Conservation (phyloP, 2,797 vertebrate species). For the Sebastes diaconus region DNA sequence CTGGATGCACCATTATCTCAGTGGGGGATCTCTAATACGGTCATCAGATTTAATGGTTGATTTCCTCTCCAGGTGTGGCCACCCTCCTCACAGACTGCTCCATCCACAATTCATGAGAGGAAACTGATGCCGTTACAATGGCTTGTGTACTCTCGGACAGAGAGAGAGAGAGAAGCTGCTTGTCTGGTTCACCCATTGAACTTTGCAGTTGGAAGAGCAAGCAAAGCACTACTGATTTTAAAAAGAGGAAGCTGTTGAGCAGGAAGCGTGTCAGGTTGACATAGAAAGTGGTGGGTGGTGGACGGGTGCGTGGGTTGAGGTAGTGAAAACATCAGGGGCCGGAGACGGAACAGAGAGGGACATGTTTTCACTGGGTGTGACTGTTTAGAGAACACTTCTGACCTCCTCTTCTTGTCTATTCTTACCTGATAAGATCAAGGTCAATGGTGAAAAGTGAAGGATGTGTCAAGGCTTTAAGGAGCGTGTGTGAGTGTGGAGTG, state of each 20-base stretch:
- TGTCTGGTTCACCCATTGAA: conserved; percentile 2
- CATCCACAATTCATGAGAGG: conserved; percentile 70
- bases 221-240: not conserved
- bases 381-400: conserved; percentile 53
- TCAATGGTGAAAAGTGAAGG: conserved; percentile 37
- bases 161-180: not conserved
- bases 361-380: conserved; percentile 33
- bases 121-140: conserved; percentile 41
- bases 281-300: not conserved
- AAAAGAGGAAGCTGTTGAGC: conserved; percentile 14
- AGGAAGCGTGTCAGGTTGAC: conserved; percentile 28
- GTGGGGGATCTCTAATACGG: conserved; percentile 37
- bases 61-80: conserved; percentile 68
- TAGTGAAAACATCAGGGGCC: conserved; percentile 25
- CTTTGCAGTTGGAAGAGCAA: not conserved
- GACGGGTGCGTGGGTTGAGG: not conserved
- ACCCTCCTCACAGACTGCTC: conserved; percentile 44
- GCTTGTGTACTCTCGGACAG: not conserved
- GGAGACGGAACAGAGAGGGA: conserved; percentile 1
- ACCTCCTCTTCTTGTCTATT: conserved; percentile 40
- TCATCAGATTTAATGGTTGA: conserved; percentile 58
- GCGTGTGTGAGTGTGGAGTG: not conserved
- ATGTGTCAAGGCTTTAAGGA: conserved; percentile 21
- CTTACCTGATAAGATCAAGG: conserved; percentile 55
- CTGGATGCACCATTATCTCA: conserved; percentile 23